Evolutionary conservation across 2,113 vertebrate genomes (phyloP), one percentile per base, ranked within the genome.

Genomic region (Coryphaenoides rupestris): DNA sequence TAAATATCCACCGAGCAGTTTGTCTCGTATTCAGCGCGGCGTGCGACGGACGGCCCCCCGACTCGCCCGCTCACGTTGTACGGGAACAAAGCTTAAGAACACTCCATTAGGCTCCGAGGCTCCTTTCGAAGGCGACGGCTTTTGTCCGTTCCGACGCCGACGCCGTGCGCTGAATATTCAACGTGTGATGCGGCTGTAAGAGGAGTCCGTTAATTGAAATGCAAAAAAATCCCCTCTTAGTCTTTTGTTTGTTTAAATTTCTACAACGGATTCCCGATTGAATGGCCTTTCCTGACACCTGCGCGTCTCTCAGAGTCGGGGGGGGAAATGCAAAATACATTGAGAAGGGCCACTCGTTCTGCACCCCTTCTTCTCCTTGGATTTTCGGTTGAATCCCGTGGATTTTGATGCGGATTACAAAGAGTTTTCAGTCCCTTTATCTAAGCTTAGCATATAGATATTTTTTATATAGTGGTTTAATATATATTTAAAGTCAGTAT

Each of bases 241-340:
- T 52, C 63, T 73, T 62, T 57, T 62, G 60, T 53, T 50, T n/a
- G n/a, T n/a, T n/a, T n/a, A n/a, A n/a, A n/a, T 52, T 21, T 62
- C 53, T 33, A 28, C 64, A 60, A 57, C 21, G 57, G 17, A 60
- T 47, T 40, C 7, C 33, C 33, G 2, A 40, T 40, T 40, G 33
- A 40, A 40, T 40, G 33, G 19, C 59, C 56, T 19, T 19, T 65
- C 55, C 50, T 13, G 19, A 61, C 69, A 75, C 68, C 68, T 70
- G 68, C 58, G 21, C 24, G 58, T 50, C 69, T 21, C 22, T 50
- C 59, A 6, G 13, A 56, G n/a, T 12, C 55, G 61, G 77, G 59
- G 21, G 33, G n/a, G 54, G 19, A 59, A 57, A 47, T 14, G 54
- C 6, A 22, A 62, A 33, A 55, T 23, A 23, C 54, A 69, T 33